Percentiles rank a stretch among this genome's conserved stretches.
These are phyloP conservation scores for Oryctolagus cuniculus DNA, from an alignment of 2,113 vertebrate genomes.

Conservation along the genomic window DNA sequence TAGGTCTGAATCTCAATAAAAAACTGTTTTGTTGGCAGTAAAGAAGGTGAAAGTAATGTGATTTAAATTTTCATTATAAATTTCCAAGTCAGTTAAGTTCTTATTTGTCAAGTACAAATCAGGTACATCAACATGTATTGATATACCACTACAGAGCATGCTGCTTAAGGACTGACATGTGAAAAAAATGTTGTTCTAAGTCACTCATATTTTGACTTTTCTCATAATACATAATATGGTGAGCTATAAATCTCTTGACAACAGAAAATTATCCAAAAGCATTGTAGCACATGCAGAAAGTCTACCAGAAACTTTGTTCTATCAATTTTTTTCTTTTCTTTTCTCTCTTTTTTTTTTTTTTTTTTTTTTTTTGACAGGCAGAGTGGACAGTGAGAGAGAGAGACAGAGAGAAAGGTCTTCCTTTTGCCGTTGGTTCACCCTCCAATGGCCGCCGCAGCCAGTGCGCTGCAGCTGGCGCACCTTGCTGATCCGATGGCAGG, in stretches of 20 bases:
- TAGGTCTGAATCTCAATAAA: not conserved
- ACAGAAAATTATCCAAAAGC: not conserved
- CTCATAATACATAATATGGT: not conserved
- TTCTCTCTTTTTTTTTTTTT: too few species aligned
- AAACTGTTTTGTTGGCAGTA: not conserved
- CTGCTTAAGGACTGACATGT: not conserved
- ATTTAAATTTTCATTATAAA: not conserved
- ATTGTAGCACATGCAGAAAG: not conserved
- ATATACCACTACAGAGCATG: not conserved
- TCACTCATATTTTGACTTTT: constrained; percentile 5
- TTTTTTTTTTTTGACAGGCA: too few species aligned
- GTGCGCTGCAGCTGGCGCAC: too few species aligned
- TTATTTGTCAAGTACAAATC: not conserved
- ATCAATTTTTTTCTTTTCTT: too few species aligned
- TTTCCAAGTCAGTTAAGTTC: constrained; percentile 8
- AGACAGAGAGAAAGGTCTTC: too few species aligned
- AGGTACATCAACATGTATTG: not conserved
- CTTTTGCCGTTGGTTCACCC: too few species aligned
- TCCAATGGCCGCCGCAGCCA: too few species aligned
- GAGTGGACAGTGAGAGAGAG: too few species aligned
- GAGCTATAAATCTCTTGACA: not conserved
- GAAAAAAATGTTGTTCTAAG: not conserved
- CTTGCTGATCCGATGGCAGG: too few species aligned
- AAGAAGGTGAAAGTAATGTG: not conserved
- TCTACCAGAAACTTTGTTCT: not conserved